phyloP scores from a whole-genome alignment of 2,888 invertebrate species.

The Graphium colonna region DNA sequence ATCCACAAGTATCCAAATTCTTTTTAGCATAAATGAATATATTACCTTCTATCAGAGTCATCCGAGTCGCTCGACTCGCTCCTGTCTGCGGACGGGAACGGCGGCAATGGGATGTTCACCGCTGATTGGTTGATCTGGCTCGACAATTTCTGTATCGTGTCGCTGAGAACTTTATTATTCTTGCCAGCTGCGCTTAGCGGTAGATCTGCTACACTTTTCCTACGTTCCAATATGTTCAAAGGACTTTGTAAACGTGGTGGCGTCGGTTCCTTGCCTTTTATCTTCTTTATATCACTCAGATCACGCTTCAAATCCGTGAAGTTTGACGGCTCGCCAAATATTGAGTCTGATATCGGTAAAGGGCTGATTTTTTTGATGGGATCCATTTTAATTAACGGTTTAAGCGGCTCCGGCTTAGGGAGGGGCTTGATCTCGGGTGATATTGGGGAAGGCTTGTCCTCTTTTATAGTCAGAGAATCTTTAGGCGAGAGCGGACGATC shows the following conservation, averaged over 20 bases:
- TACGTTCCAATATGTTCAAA: slow-evolving; percentile 57
- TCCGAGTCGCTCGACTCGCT: slow-evolving; percentile 73
- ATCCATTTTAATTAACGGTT: slow-evolving; percentile 45
- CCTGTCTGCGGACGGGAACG: slow-evolving; percentile 59
- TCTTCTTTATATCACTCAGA: slow-evolving; percentile 54
- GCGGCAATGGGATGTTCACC: slow-evolving; percentile 50
- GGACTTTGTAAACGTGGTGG: slow-evolving; percentile 63
- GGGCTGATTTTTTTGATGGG: slow-evolving; percentile 48
- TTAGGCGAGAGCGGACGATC: slow-evolving; percentile 53
- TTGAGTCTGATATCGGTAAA: slow-evolving; percentile 47
- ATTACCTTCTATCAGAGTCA: slow-evolving; percentile 70
- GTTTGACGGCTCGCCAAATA: slow-evolving; percentile 66
- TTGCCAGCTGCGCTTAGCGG: slow-evolving; percentile 61
- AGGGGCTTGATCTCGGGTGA: slow-evolving; percentile 42
- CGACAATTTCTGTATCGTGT: slow-evolving; percentile 82
- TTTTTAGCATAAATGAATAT: no score
- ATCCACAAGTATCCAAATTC: no score
- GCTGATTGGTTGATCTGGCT: slow-evolving; percentile 74
- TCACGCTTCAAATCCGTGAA: slow-evolving; percentile 58
- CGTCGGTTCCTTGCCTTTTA: slow-evolving; percentile 53
- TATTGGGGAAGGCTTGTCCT: slow-evolving; percentile 35
- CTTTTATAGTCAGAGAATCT: slow-evolving; percentile 39
- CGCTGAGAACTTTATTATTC: slow-evolving; percentile 81
- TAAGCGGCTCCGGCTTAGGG: slow-evolving; percentile 44
- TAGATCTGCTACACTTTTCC: slow-evolving; percentile 67